phyloP scores from a whole-genome alignment of 2,113 vertebrate species.

The Hippocampus zosterae region DNA sequence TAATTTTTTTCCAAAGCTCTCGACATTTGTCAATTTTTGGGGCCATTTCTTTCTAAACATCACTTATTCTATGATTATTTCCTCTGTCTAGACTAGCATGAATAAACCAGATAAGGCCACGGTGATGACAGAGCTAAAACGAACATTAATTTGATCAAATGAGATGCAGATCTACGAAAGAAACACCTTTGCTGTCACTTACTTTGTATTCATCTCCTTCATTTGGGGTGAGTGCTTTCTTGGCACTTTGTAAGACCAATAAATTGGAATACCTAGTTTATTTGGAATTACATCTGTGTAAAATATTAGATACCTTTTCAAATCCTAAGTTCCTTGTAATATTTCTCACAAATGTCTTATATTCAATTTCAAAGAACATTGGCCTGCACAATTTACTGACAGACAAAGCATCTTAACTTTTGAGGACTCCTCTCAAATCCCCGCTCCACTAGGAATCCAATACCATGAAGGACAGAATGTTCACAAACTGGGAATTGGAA shows the following conservation, averaged over 20 bases:
- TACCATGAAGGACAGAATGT: too few species aligned
- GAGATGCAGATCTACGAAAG: constrained; percentile 5
- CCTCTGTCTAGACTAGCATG: background rate
- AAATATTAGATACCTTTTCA: background rate
- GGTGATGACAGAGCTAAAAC: constrained; percentile 4
- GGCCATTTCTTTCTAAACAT: constrained; percentile 28
- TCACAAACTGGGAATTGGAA: too few species aligned
- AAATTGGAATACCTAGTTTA: background rate
- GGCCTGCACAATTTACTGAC: background rate
- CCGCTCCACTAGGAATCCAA: too few species aligned
- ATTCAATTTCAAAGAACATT: background rate
- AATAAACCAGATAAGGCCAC: constrained; percentile 20
- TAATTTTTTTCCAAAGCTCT: constrained; percentile 27
- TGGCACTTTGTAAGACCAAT: background rate
- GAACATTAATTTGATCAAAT: constrained; percentile 13
- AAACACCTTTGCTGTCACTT: constrained; percentile 17
- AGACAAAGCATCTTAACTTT: background rate
- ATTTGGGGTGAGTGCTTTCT: background rate
- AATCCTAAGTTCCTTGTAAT: background rate
- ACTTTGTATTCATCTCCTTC: constrained; percentile 5
- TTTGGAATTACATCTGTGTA: background rate
- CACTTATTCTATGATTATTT: background rate
- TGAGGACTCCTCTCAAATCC: background rate
- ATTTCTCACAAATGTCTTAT: background rate
- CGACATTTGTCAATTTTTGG: constrained; percentile 27